phyloP scores from a whole-genome alignment of 2,113 vertebrate species.

The Andinoacara biseriatus region DNA sequence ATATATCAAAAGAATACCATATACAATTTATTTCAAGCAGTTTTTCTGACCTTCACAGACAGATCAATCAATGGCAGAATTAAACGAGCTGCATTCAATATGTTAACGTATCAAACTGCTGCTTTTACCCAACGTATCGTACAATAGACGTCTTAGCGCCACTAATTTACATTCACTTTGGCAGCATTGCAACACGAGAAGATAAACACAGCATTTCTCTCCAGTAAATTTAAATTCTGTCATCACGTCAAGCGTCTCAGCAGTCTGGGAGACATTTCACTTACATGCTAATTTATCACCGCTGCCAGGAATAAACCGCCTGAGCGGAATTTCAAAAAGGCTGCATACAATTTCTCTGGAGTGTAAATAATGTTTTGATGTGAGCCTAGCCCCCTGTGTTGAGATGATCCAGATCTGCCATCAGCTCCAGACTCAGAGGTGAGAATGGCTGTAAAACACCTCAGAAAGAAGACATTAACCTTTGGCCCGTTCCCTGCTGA shows the following conservation, averaged over 20 bases:
- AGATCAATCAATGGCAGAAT: not conserved
- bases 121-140: not conserved
- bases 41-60: not conserved
- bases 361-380: constrained; percentile 38
- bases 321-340: constrained; percentile 38
- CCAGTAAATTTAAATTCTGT: not conserved
- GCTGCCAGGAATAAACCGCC: not conserved
- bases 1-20: not conserved
- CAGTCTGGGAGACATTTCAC: constrained; percentile 1
- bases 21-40: not conserved
- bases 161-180: not conserved
- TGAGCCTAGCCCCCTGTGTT: not conserved
- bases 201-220: fast-evolving
- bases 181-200: not conserved
- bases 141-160: not conserved
- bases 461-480: not conserved
- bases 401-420: constrained; percentile 3
- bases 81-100: not conserved
- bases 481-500: not conserved
- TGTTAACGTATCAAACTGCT: not conserved
- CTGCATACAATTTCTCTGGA: not conserved
- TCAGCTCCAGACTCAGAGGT: not conserved
- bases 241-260: not conserved
- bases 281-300: constrained; percentile 9
- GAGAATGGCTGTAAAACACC: constrained; percentile 21